These are phyloP conservation scores for Drosophila pruinosa DNA, from an alignment of 1,140 invertebrate species.

Conservation along the genomic window DNA sequence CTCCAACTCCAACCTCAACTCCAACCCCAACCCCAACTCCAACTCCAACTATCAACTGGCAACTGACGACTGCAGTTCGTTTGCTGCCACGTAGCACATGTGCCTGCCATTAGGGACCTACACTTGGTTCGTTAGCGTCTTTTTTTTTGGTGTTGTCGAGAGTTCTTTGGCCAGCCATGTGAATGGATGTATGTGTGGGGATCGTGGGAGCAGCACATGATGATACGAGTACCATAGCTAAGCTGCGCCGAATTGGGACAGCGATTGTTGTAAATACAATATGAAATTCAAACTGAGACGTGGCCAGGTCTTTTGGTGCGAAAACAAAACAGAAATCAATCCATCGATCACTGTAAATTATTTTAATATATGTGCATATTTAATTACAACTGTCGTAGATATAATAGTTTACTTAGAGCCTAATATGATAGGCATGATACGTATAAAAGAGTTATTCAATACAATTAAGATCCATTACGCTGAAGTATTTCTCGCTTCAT, in stretches of 20 bases:
- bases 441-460: too few species aligned
- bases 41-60: constrained; percentile 1
- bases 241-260: constrained; percentile 8
- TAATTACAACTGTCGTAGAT: too few species aligned
- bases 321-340: not conserved
- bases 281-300: constrained; percentile 1
- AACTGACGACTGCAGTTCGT: constrained; percentile 63
- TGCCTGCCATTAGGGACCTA: constrained; percentile 74
- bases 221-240: constrained; percentile 19
- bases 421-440: too few species aligned
- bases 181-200: constrained; percentile 4
- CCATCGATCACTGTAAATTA: not conserved
- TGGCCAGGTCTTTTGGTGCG: not conserved
- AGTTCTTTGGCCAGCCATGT: constrained; percentile 11
- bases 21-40: constrained; percentile 3
- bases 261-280: not conserved
- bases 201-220: constrained; percentile 38
- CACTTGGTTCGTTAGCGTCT: constrained; percentile 77
- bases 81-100: constrained; percentile 76
- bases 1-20: constrained; percentile 4
- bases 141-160: constrained; percentile 54
- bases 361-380: too few species aligned
- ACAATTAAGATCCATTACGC: not conserved
- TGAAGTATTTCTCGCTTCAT: too few species aligned
- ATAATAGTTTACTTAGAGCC: too few species aligned